A percentile compares a stretch with the other conserved stretches of the same genome.
Evolutionary conservation across 2,113 vertebrate species (phyloP).

Genomic region (Burhinus oedicnemus): DNA sequence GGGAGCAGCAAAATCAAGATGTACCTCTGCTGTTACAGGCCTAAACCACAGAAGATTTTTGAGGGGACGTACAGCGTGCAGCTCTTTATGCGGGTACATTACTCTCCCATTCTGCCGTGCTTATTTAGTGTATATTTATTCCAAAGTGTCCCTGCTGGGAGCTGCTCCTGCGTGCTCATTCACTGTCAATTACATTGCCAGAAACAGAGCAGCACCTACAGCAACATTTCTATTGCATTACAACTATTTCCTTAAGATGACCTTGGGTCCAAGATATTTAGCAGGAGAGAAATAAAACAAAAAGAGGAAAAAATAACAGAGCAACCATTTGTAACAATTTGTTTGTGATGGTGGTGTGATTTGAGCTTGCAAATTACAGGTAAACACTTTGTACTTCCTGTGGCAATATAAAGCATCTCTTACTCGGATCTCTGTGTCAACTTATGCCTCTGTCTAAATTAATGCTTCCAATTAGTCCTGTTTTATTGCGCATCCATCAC

Average conservation of each 20-base stretch:
- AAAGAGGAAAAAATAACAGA: neutral
- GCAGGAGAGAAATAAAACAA: neutral
- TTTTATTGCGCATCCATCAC: slow-evolving; percentile 37
- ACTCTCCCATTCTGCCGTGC: neutral
- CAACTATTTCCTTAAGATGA: slow-evolving; percentile 14
- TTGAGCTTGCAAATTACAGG: neutral
- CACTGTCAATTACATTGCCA: slow-evolving; percentile 21
- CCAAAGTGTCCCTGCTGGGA: neutral
- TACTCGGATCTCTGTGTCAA: neutral
- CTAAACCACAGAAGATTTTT: neutral
- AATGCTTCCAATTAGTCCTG: slow-evolving; percentile 51
- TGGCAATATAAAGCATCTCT: neutral
- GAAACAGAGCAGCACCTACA: slow-evolving; percentile 14
- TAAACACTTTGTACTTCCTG: neutral
- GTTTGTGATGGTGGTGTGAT: neutral
- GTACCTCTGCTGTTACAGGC: neutral
- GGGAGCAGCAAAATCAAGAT: neutral
- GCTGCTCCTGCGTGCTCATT: neutral
- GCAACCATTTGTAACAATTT: neutral
- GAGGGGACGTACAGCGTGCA: neutral
- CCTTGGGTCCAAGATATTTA: neutral
- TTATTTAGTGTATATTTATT: slow-evolving; percentile 19
- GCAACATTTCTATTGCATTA: neutral
- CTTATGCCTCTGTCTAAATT: slow-evolving; percentile 28
- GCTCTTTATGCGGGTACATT: neutral